Evolutionary conservation across 2,113 vertebrate genomes (phyloP), one percentile per base, ranked within the genome.

Genomic region (Gavia stellata): DNA sequence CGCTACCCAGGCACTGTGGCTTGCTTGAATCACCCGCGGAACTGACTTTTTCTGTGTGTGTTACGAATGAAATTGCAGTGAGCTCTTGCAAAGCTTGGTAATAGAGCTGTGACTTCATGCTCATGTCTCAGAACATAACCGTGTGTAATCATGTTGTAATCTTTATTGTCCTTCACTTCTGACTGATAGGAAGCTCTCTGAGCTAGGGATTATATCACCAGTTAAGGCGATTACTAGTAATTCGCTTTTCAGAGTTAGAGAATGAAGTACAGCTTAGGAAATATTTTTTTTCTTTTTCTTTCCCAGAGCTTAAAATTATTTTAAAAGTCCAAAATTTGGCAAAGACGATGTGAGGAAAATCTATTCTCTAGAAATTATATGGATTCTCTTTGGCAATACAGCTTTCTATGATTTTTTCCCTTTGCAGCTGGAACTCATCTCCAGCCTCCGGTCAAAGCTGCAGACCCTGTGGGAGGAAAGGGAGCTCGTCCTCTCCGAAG

Each of bases 391-490:
- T 9, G 21, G n/a, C 65, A 49, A 3, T 28, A 55, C 44, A 56
- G 25, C 44, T 40, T 28, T 15, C 53, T 28, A 0, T 40, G 20
- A 3, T 52, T 45, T 25, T 17, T 13, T 10, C 45, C 70, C n/a
- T 23, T 45, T 20, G n/a, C 96, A 98, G 98, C 92, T 92, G 85
- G 98, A 99, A 88, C 96, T 99, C 29, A 97, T 98, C 38, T 88
- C 78, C 15, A 83, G 71, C 19, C 98, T 99, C 7, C 96, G 97
- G 18, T 86, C 88, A 45, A 98, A 90, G 47, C 97, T 99, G 84
- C 92, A 29, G 47, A 86, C 33, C 0, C 97, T 99, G 62, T 97
- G 98, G 52, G 96, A 95, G 5, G 96, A 96, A 5, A 98, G 97
- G 47, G 96, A 96, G 14, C 73, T 84, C 7, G 88, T 99, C 31